Evolutionary conservation across 2,113 vertebrate genomes (phyloP), one percentile per base, ranked within the genome.

Genomic region (Dendrocopos noguchii): DNA sequence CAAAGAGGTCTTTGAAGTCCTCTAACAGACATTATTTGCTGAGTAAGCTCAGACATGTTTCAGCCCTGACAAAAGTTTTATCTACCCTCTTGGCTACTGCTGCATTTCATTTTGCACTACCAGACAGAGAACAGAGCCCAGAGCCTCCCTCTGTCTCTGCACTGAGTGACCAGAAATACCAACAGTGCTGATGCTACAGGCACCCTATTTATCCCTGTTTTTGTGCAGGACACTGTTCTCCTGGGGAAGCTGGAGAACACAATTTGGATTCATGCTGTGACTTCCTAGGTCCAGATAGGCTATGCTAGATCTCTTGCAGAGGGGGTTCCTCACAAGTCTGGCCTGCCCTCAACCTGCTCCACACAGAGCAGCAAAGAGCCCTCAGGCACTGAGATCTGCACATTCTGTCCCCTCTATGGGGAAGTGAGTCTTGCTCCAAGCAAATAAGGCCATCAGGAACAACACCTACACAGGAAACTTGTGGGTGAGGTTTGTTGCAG

Each of bases 61-160:
- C 42, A 90, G 78, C 57, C 61, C 61, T 50, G 61, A 88, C 85
- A 87, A 85, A 93, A 61, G 73, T 75, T 94, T 88, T 94, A 86
- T 91, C 91, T 94, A 80, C 55, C 53, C 66, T 90, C 94, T 93
- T 88, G 84, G 87, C 80, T 93, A 24, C 80, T 90, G 66, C 39
- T 95, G 70, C 80, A 88, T 92, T 96, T 92, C 91, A 94, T 61
- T 90, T 93, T 91, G 88, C 84, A 78, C 76, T 82, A 84, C 5
- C 15, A 78, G 70, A 90, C 68, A 90, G 89, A 80, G 36, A 31
- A 61, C 15, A 84, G 92, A 94, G 73, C 78, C 75, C n/a, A 72
- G 80, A 91, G 75, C 81, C 87, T 92, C 34, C 70, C 91, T 85
- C 61, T 57, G 44, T 82, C 61, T 80, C 53, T 83, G 66, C 72